phyloP scores from a whole-genome alignment of 2,888 invertebrate genomes.

The Strigamia transsilvanica region DNA sequence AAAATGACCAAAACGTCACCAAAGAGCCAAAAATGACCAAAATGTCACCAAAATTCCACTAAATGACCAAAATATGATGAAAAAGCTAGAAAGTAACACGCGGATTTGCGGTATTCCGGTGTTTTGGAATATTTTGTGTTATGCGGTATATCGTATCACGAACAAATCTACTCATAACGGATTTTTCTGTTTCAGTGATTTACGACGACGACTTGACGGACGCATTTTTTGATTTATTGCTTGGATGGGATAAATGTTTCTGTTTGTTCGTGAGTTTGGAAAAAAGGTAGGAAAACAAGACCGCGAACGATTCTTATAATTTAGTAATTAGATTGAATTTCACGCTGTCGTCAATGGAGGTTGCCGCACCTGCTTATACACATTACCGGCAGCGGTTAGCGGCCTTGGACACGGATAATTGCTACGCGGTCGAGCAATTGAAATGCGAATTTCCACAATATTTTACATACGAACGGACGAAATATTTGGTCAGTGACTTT shows the following conservation, averaged over 20 bases:
- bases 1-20: no score
- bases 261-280: conserved; percentile 48
- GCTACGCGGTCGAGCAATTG: not conserved
- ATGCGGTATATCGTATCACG: no score
- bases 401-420: not conserved
- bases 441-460: not conserved
- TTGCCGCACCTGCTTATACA: conserved; percentile 19
- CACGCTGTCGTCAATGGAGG: not conserved
- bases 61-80: no score
- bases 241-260: not conserved
- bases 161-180: no score
- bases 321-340: conserved; percentile 26
- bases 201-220: conserved; percentile 48
- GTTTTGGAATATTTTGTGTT: no score
- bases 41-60: no score
- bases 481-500: conserved; percentile 27
- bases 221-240: not conserved
- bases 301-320: not conserved
- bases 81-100: no score
- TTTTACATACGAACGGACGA: conserved; percentile 3
- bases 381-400: not conserved
- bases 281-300: conserved; percentile 1
- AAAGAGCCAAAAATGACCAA: no score
- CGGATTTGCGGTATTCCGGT: no score
- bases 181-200: conserved; percentile 12